A percentile compares a stretch with the other conserved stretches of the same genome.
Conservation (phyloP, 2,888 invertebrate species). For the Chydorus sphaericus region DNA sequence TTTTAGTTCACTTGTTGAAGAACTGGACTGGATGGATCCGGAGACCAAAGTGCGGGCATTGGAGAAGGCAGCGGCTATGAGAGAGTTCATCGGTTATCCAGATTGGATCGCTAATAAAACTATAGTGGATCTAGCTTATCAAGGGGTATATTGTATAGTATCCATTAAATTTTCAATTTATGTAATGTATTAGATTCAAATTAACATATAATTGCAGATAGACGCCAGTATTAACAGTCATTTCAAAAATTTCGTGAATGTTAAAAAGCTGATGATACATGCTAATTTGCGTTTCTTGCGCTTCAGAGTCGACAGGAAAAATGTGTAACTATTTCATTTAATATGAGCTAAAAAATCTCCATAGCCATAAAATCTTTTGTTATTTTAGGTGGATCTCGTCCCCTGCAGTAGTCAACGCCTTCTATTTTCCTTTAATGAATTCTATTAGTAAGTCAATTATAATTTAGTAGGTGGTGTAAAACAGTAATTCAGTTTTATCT, state of each 20-base stretch:
- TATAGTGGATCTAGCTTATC: slow-evolving; percentile 24
- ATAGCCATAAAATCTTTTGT: not conserved
- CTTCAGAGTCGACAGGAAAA: not conserved
- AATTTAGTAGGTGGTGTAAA: not conserved
- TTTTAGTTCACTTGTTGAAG: slow-evolving; percentile 15
- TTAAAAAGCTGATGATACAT: not conserved
- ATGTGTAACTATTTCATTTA: not conserved
- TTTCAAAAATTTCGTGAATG: slow-evolving; percentile 10
- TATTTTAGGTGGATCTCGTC: slow-evolving; percentile 19
- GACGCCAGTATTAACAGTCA: not conserved
- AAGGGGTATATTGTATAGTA: slow-evolving; percentile 12
- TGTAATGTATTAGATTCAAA: not conserved
- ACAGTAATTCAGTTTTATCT: not conserved
- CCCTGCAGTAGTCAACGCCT: slow-evolving; percentile 39
- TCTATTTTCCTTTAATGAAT: slow-evolving; percentile 39
- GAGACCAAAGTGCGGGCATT: slow-evolving; percentile 25
- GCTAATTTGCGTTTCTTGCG: slow-evolving; percentile 1
- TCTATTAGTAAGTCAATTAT: slow-evolving; percentile 29
- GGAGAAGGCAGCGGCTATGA: slow-evolving; percentile 27
- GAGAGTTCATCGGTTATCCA: slow-evolving; percentile 29
- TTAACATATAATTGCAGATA: not conserved
- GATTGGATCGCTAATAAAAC: slow-evolving; percentile 27
- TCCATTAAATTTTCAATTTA: not conserved
- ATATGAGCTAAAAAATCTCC: too few relatives aligned
- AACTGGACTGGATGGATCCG: slow-evolving; percentile 27